phyloP scores from a whole-genome alignment of 2,797 vertebrate genomes.

The Scolopax rusticola region DNA sequence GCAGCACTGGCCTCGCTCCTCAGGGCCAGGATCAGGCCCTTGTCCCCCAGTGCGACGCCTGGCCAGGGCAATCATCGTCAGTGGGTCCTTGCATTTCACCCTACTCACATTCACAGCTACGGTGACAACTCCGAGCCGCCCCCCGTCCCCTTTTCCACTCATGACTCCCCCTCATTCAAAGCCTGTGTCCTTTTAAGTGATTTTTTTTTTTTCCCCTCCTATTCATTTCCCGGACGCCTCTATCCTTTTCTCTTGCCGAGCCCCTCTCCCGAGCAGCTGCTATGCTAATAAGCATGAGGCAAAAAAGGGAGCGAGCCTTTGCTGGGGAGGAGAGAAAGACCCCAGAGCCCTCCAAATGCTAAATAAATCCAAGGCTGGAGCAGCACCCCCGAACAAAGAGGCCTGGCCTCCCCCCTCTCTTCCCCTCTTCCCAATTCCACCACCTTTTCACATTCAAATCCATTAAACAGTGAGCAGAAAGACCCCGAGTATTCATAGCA shows the following conservation, averaged over 20 bases:
- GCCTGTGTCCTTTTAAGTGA: conserved; percentile 70
- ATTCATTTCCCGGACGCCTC: conserved; percentile 79
- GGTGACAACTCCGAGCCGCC: conserved; percentile 12
- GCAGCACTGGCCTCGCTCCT: neutral
- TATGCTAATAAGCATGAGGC: conserved; percentile 91
- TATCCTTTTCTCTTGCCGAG: conserved; percentile 66
- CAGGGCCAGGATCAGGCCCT: neutral
- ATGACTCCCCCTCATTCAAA: conserved; percentile 55
- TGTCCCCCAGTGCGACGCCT: accelerated
- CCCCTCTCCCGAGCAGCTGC: conserved; percentile 91
- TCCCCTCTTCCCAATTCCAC: conserved; percentile 77
- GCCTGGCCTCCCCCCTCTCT: conserved; percentile 55
- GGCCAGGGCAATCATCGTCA: neutral
- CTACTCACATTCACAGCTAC: conserved; percentile 26
- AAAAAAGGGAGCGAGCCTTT: conserved; percentile 73
- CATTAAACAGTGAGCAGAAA: conserved; percentile 90
- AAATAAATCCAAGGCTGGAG: conserved; percentile 84
- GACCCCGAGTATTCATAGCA: conserved; percentile 82
- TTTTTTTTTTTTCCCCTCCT: conserved; percentile 64
- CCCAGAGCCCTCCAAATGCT: conserved; percentile 80
- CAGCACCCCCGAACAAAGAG: conserved; percentile 83
- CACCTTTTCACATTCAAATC: conserved; percentile 92
- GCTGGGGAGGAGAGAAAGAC: conserved; percentile 47
- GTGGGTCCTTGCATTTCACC: neutral
- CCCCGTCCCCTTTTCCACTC: conserved; percentile 33